Base-by-base conservation (phyloP, 2,888 invertebrate species). In the Tuta absoluta region DNA sequence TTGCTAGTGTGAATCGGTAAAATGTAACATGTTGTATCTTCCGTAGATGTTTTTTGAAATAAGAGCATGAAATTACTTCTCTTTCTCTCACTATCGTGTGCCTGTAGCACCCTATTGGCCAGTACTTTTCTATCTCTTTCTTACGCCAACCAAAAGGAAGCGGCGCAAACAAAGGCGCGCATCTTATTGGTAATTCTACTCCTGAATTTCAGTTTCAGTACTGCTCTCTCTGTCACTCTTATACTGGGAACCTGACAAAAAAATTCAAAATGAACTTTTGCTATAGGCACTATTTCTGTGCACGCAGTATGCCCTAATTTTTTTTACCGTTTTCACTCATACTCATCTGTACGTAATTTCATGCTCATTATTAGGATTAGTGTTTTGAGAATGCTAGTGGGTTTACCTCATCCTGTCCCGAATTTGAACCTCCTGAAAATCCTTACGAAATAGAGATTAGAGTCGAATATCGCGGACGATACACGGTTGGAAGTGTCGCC, bases 341-440 rank as follows among this genome's bases (percentile, higher is more conserved):
- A 37, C n/a, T 58, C 49, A 62, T 63, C 49, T 62, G 38, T 65
- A 75, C 77, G 89, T 89, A 87, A 90, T 90, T 91, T 90, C 87
- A 90, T 89, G 89, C 90, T 90, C 89, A 84, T 82, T n/a, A n/a
- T 33, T 86, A 85, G 80, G 81, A 48, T 85, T 89, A 89, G 88
- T 86, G 85, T 85, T 85, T 86, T 89, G 90, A 90, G 91, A 91
- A 91, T 90, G 91, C 91, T 91, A 91, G 89, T 84, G 84, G 81
- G 81, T 83, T 84, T 80, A 80, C 85, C 85, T 81, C 78, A 74
- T 74, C 78, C 77, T 68, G 66, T 56, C 72, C 71, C 70, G 61
- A 63, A 61, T 33, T 23, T 24, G 8, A 24, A 14, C 56, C 33
- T 33, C 33, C 56, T 33, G 10, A 66, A 74, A 77, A 75, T 68